phyloP scores from a whole-genome alignment of 2,797 vertebrate genomes.

The Heliangelus exortis region DNA sequence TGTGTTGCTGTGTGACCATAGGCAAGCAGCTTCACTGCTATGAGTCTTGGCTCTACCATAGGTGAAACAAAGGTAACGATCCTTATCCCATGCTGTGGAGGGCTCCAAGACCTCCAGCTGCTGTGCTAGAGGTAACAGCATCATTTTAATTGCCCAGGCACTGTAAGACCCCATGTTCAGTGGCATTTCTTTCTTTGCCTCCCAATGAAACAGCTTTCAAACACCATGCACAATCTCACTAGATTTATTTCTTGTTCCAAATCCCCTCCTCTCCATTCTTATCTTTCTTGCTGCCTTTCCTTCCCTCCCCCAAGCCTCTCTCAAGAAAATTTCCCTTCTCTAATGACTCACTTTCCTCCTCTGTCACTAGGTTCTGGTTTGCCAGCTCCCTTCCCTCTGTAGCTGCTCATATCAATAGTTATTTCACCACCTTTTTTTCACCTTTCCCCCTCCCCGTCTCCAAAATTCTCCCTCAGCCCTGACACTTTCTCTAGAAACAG shows the following conservation, averaged over 20 bases:
- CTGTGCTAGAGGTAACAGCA: background rate
- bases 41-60: background rate
- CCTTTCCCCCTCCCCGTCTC: background rate
- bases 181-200: background rate
- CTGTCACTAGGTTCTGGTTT: background rate
- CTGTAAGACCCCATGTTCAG: background rate
- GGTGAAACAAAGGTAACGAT: background rate
- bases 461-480: background rate
- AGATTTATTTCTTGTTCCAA: background rate
- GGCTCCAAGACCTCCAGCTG: background rate
- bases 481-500: conserved; percentile 9
- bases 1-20: accelerated
- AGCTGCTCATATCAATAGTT: background rate
- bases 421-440: background rate
- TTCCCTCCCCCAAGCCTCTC: background rate
- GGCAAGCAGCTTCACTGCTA: background rate
- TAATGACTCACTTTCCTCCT: background rate
- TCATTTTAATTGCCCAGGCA: background rate
- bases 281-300: background rate
- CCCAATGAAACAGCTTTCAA: background rate
- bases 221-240: accelerated
- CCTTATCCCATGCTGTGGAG: background rate
- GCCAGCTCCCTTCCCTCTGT: background rate
- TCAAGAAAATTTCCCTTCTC: background rate
- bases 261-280: background rate